phyloP scores from a whole-genome alignment of 2,888 invertebrate genomes.

The Belgica antarctica region DNA sequence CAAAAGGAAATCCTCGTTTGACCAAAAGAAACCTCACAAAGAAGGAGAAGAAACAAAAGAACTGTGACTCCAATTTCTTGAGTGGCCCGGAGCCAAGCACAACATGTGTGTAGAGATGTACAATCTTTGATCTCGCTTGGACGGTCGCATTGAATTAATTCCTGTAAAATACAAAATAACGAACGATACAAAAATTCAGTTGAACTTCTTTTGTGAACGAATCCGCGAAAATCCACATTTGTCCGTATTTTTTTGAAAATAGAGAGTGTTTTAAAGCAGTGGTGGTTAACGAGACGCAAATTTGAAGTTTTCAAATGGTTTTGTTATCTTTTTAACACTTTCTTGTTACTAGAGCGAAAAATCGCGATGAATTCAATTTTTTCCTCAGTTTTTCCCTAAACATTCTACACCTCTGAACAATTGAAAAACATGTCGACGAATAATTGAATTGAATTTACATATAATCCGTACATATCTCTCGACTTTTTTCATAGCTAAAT shows the following conservation, averaged over 20 bases:
- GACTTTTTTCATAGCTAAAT: slow-evolving; percentile 3
- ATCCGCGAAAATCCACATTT: slow-evolving; percentile 10
- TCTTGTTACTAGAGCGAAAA: too few relatives aligned
- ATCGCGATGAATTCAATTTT: too few relatives aligned
- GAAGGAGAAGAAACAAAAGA: neutral
- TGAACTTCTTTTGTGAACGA: slow-evolving; percentile 28
- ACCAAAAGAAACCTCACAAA: too few relatives aligned
- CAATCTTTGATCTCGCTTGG: slow-evolving; percentile 37
- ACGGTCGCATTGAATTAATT: slow-evolving; percentile 39
- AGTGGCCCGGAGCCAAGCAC: slow-evolving; percentile 18
- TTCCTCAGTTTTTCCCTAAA: too few relatives aligned
- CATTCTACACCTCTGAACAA: neutral
- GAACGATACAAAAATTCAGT: neutral
- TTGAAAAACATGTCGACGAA: slow-evolving; percentile 29
- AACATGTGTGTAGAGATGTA: slow-evolving; percentile 7
- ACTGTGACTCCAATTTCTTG: neutral
- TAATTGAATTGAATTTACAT: slow-evolving; percentile 43
- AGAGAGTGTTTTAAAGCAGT: too few relatives aligned
- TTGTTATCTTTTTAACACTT: too few relatives aligned
- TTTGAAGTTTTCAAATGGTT: too few relatives aligned
- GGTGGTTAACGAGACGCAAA: too few relatives aligned
- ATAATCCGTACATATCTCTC: slow-evolving; percentile 25
- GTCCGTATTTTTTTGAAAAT: slow-evolving; percentile 27
- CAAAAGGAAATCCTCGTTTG: neutral
- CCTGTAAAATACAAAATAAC: slow-evolving; percentile 1